Evolutionary conservation across 2,888 invertebrate species (phyloP), one percentile per base, ranked within the genome.

Genomic region (Erebia ligea): DNA sequence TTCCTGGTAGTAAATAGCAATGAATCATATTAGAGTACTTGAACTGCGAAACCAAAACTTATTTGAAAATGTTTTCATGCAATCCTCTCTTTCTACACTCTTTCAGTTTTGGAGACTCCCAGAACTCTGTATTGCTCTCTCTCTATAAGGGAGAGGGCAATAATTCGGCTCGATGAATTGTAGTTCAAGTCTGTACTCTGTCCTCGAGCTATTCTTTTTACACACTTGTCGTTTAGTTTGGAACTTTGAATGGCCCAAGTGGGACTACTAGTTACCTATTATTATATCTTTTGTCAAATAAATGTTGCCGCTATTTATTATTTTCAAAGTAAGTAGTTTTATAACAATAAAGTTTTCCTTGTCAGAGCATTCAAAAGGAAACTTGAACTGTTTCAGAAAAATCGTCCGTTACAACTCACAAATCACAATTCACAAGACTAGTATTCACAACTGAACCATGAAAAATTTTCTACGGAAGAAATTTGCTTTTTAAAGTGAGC

Each of bases 291-390:
- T 61, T 42, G 45, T 19, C 61, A 61, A 45, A 45, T 1, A 21
- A 21, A 13, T 19, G 59, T 59, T 59, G 17, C 10, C 8, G 21
- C 21, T 21, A 4, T 25, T 5, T 21, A 21, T 57, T 13, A 2
- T 13, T 21, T 25, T 21, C 25, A 42, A 42, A 19, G 40, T 4
- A 42, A 61, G 42, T 45, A 45, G 45, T 8, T 40, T n/a, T 58
- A 58, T n/a, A 58, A n/a, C 58, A 40, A 25, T 57, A 25, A 57
- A 57, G 21, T 57, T 25, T 25, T 25, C 21, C n/a, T 52, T 52
- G 56, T 57, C 17, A 21, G 54, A 34, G 25, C 3, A 58, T 40
- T n/a, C n/a, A n/a, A 2, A 40, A 9, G 40, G 11, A 19, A 11
- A 61, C 17, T 61, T 61, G 6, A 57, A 13, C 5, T 9, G 59